phyloP scores from a whole-genome alignment of 2,888 invertebrate species.

The Dicyrtoma fusca region DNA sequence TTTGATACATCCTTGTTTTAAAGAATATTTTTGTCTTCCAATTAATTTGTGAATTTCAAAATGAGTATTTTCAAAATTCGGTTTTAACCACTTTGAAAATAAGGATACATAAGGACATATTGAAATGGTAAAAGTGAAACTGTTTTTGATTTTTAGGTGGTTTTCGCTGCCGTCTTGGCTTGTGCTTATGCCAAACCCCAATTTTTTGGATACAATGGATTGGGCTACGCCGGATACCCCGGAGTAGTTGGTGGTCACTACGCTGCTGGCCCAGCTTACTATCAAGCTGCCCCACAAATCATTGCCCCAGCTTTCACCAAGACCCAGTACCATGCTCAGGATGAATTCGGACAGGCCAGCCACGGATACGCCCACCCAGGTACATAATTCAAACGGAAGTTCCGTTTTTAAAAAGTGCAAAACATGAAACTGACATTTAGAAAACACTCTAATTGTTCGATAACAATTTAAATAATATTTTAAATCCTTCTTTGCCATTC shows the following conservation, averaged over 20 bases:
- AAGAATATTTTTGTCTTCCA: too few relatives aligned
- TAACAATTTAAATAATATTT: neutral
- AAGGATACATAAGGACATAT: too few relatives aligned
- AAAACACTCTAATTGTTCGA: neutral
- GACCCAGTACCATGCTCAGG: slow-evolving; percentile 65
- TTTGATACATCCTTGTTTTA: too few relatives aligned
- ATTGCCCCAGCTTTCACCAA: slow-evolving; percentile 49
- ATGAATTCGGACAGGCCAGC: slow-evolving; percentile 63
- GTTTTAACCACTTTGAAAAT: too few relatives aligned
- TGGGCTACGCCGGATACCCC: slow-evolving; percentile 2
- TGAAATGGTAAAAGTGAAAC: too few relatives aligned
- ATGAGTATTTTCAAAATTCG: too few relatives aligned
- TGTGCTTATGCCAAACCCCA: slow-evolving; percentile 42
- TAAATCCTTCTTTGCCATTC: slow-evolving; percentile 27
- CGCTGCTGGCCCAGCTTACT: slow-evolving; percentile 18
- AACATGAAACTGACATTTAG: neutral
- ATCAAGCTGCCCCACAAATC: slow-evolving; percentile 13
- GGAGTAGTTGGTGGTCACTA: neutral
- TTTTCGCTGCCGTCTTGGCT: slow-evolving; percentile 52
- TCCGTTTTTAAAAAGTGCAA: neutral
- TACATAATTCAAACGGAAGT: neutral
- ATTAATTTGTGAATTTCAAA: too few relatives aligned
- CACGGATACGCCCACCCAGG: slow-evolving; percentile 37
- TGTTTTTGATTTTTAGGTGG: slow-evolving; percentile 44
- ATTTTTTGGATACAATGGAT: slow-evolving; percentile 7